Evolutionary conservation across 2,113 vertebrate species (phyloP).

Genomic region (Orcinus orca): DNA sequence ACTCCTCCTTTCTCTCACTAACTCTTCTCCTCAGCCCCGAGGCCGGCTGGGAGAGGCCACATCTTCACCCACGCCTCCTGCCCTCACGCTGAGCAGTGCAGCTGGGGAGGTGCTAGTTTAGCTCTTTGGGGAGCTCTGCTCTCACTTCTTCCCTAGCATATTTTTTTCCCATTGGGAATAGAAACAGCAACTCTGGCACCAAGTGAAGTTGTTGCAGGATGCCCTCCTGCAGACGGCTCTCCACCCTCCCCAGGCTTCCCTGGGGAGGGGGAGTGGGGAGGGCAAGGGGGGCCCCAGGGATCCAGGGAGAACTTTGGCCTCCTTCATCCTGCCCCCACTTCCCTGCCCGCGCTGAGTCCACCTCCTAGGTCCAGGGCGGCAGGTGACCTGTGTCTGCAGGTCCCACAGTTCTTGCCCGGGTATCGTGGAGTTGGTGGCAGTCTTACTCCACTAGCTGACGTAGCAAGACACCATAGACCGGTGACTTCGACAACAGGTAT

Average conservation of each 20-base stretch:
- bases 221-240: neutral
- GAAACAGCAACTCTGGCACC: neutral
- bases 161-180: neutral
- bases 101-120: neutral
- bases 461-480: neutral
- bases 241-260: neutral
- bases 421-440: fast-evolving
- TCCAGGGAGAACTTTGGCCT: too few relatives aligned
- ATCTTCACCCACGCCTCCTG: fast-evolving
- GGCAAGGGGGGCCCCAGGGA: neutral
- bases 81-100: fast-evolving
- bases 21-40: neutral
- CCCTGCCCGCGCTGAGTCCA: fast-evolving
- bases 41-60: neutral
- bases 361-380: neutral
- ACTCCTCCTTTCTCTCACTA: neutral
- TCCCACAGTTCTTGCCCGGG: neutral
- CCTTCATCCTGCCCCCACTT: neutral
- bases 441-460: neutral
- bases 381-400: neutral
- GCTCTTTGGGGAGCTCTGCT: neutral
- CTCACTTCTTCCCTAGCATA: neutral
- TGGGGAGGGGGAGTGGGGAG: neutral
- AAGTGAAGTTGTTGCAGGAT: neutral
- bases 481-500: neutral